Percentiles rank a stretch among this genome's conserved stretches.
These are phyloP conservation scores for Stenodera caucasica DNA, from an alignment of 2,888 invertebrate genomes.

Conservation along the genomic window DNA sequence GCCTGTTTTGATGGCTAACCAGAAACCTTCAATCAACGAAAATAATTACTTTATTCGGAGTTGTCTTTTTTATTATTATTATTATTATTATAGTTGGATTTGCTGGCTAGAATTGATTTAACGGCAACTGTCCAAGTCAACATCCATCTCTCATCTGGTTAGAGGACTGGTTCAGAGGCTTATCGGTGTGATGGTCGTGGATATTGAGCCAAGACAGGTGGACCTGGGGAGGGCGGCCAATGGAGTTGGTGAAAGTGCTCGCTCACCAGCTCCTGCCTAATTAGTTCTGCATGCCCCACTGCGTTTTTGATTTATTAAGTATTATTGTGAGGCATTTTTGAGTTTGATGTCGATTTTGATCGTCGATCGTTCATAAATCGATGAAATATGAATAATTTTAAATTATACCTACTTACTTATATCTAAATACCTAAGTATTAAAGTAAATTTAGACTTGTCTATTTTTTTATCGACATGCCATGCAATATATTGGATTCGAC, in stretches of 20 bases:
- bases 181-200: constrained; percentile 20
- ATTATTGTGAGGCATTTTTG: constrained; percentile 8
- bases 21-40: neutral
- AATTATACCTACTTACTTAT: too few relatives aligned
- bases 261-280: constrained; percentile 28
- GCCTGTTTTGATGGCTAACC: neutral
- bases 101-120: neutral
- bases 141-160: constrained; percentile 16
- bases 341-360: neutral
- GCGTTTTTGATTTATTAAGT: constrained; percentile 22
- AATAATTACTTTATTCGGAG: neutral
- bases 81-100: neutral
- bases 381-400: too few relatives aligned
- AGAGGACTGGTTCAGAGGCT: constrained; percentile 18
- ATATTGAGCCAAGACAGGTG: constrained; percentile 11
- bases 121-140: constrained; percentile 13
- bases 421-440: too few relatives aligned
- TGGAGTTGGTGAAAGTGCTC: constrained; percentile 38
- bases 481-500: constrained; percentile 10
- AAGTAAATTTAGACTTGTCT: too few relatives aligned
- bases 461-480: too few relatives aligned
- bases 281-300: constrained; percentile 28
- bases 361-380: too few relatives aligned
- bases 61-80: neutral
- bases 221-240: constrained; percentile 35